Evolutionary conservation across 2,113 vertebrate species (phyloP), one percentile per base, ranked within the genome.

Genomic region (Salvator merianae): DNA sequence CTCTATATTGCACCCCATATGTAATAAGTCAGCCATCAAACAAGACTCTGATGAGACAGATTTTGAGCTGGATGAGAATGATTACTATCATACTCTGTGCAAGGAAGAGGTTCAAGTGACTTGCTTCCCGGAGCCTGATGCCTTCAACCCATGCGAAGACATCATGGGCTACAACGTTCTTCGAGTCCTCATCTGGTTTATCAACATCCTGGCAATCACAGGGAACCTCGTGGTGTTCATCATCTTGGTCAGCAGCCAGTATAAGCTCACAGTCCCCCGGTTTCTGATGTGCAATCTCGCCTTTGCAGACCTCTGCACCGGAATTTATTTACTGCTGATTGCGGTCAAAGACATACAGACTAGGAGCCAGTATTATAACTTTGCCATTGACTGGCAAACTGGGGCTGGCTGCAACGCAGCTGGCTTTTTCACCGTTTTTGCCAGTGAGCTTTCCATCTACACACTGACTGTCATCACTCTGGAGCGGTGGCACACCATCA

Each of bases 281-380:
- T 99, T 99, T 90, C 96, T 99, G 2, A 99, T 99, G 98, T 99
- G 99, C 93, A 98, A 99, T 85, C 94, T 99, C 62, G 98, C 98
- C 30, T 98, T 99, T 77, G 98, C 98, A 3, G 99, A 99, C 90
- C 96, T 99, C 34, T 99, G 98, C 94, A 99, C 98, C 93, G 99
- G 99, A 50, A 92, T 99, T 87, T 99, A 99, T 90, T 94, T 99
- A 90, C 72, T 98, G 18, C 94, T 99, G 30, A 98, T 99, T 65
- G 99, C 98, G 1, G 95, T 96, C 0, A 97, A 98, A 32, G 99
- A 99, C 79, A 93, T 97, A 69, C 94, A 96, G 84, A 99, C 98
- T 7, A 97, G 95, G 50, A 97, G 97, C 24, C 96, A 93, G 73
- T 99, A 99, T 90, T 97, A 99, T 93, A 99, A 99, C 93, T 94